Evolutionary conservation across 1,140 invertebrate species (phyloP).

Genomic region (Coelopa frigida): DNA sequence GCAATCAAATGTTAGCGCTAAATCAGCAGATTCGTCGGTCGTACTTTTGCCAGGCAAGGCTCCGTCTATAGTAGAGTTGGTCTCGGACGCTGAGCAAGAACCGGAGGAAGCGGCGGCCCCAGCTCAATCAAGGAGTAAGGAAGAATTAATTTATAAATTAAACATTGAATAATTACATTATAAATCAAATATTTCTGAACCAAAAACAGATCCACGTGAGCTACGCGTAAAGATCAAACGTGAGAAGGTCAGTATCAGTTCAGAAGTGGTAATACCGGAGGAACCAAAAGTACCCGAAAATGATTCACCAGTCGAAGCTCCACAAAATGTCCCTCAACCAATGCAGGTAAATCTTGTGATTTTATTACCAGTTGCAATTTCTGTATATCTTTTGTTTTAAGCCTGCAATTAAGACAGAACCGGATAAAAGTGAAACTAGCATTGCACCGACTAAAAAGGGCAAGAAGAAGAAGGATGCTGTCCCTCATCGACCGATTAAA

Average conservation of each 20-base stretch:
- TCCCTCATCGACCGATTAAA: conserved; percentile 30
- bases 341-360: too few species aligned
- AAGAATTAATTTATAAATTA: too few species aligned
- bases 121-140: background rate
- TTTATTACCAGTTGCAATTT: too few species aligned
- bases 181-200: too few species aligned
- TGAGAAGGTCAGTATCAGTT: conserved; percentile 28
- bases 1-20: too few species aligned
- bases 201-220: too few species aligned
- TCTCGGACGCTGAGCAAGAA: conserved; percentile 11
- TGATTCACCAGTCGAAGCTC: background rate
- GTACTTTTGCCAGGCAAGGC: conserved; percentile 3
- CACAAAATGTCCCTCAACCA: conserved; percentile 6
- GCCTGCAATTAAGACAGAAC: conserved; percentile 1
- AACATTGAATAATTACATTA: too few species aligned
- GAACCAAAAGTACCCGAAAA: background rate
- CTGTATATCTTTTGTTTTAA: too few species aligned
- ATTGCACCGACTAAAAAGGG: too few species aligned
- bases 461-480: conserved; percentile 20
- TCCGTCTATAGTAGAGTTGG: conserved; percentile 5
- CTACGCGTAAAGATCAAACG: conserved; percentile 29
- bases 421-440: conserved; percentile 21
- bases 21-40: conserved; percentile 6
- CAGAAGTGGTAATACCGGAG: too few species aligned
- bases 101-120: background rate